These are phyloP conservation scores for Nanorana parkeri DNA, from an alignment of 2,113 vertebrate genomes.

Conservation along the genomic window DNA sequence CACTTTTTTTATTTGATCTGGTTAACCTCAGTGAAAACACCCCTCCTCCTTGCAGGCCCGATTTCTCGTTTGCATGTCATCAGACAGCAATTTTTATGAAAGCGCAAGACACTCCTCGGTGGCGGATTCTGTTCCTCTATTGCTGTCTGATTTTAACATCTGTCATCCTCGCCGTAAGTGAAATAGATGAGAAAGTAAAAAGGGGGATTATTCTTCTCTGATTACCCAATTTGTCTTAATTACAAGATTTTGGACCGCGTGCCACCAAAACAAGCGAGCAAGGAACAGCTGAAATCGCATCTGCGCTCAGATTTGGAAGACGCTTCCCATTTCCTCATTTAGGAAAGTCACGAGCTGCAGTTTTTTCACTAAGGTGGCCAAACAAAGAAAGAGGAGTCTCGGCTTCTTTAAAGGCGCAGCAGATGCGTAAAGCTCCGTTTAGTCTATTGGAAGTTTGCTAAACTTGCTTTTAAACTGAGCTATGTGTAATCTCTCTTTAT, in stretches of 20 bases:
- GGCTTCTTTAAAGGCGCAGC: no score
- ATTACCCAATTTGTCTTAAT: slow-evolving; percentile 76
- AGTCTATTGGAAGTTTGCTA: no score
- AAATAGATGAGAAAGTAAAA: slow-evolving; percentile 73
- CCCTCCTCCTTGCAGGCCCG: no score
- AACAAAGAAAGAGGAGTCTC: neutral
- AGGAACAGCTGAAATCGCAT: slow-evolving; percentile 65
- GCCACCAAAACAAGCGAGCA: slow-evolving; percentile 68
- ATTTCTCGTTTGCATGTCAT: neutral
- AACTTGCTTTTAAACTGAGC: no score
- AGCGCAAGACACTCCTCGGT: neutral
- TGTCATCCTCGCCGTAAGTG: slow-evolving; percentile 70
- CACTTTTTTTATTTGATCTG: no score
- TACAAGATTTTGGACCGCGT: slow-evolving; percentile 70
- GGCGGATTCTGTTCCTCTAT: slow-evolving; percentile 62
- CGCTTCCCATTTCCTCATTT: slow-evolving; percentile 64
- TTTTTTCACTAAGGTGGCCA: slow-evolving; percentile 56
- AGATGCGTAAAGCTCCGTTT: no score
- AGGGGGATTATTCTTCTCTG: slow-evolving; percentile 73
- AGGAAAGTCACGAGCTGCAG: slow-evolving; percentile 62
- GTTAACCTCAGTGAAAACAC: no score
- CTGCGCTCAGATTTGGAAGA: slow-evolving; percentile 51
- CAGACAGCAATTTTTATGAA: neutral
- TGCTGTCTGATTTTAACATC: slow-evolving; percentile 65
- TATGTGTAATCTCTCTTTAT: no score